Percentiles rank a stretch among this genome's conserved stretches.
Conservation (phyloP, 2,113 vertebrate genomes). For the Bujurquina vittata region DNA sequence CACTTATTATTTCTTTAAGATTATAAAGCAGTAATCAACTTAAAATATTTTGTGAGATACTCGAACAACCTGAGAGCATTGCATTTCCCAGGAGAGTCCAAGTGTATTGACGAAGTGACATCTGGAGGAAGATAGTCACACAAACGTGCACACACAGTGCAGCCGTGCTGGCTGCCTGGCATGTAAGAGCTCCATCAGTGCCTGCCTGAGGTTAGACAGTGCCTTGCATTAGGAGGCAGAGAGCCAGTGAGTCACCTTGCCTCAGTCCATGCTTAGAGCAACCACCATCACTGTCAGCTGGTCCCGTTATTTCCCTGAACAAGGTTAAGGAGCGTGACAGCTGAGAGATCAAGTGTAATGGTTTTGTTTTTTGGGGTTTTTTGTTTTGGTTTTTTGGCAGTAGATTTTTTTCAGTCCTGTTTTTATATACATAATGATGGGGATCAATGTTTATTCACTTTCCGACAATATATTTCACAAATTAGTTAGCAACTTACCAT, state of each 20-base stretch:
- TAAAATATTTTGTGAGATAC: neutral
- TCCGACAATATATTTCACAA: neutral
- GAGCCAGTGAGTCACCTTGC: constrained; percentile 74
- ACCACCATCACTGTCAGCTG: constrained; percentile 60
- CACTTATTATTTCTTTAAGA: neutral
- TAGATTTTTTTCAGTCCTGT: neutral
- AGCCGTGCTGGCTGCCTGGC: constrained; percentile 25
- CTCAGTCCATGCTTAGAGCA: constrained; percentile 64
- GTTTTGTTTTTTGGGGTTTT: neutral
- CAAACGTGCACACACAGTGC: neutral
- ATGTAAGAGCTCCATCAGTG: constrained; percentile 67
- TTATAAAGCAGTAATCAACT: neutral
- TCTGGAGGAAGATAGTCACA: constrained; percentile 13
- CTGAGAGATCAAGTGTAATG: constrained; percentile 17
- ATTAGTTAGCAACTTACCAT: neutral
- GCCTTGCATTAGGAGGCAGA: constrained; percentile 61
- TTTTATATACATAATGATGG: neutral
- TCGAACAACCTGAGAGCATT: neutral
- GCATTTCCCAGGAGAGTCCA: constrained; percentile 9
- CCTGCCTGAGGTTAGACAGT: constrained; percentile 54
- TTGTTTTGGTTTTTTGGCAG: neutral
- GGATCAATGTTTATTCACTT: neutral
- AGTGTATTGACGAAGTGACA: constrained; percentile 20
- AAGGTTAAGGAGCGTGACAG: constrained; percentile 58
- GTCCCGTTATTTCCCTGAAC: constrained; percentile 40